Evolutionary conservation across 2,888 invertebrate species (phyloP).

Genomic region (Nephrotoma appendiculata): DNA sequence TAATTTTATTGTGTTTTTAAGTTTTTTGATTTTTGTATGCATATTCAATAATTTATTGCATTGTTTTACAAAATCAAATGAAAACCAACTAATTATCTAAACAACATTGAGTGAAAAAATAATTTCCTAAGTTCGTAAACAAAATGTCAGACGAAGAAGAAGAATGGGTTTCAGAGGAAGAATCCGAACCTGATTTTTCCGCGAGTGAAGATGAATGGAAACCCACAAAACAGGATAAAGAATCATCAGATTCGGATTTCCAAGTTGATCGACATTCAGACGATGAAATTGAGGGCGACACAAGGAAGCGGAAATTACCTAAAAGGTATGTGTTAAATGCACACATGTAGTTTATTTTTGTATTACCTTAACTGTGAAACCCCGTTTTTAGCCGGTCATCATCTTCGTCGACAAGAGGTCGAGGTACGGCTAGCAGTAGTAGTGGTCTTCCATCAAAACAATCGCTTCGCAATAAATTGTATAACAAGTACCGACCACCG

Average conservation of each 20-base stretch:
- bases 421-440: background rate
- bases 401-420: background rate
- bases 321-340: background rate
- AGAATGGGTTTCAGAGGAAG: constrained; percentile 19
- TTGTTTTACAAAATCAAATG: background rate
- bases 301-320: background rate
- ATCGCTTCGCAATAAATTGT: background rate
- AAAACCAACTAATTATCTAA: background rate
- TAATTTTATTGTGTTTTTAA: background rate
- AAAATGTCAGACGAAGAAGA: constrained; percentile 5
- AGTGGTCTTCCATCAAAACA: background rate
- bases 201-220: constrained; percentile 31
- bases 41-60: background rate
- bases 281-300: background rate
- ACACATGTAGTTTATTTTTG: background rate
- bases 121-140: background rate
- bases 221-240: constrained; percentile 11
- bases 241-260: background rate
- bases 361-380: background rate
- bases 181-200: constrained; percentile 24
- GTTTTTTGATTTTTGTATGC: background rate
- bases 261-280: background rate
- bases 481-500: background rate
- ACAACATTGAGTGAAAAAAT: background rate
- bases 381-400: background rate